A percentile compares a stretch with the other conserved stretches of the same genome.
phyloP scores from a whole-genome alignment of 1,140 invertebrate species.

The Anastrepha obliqua region DNA sequence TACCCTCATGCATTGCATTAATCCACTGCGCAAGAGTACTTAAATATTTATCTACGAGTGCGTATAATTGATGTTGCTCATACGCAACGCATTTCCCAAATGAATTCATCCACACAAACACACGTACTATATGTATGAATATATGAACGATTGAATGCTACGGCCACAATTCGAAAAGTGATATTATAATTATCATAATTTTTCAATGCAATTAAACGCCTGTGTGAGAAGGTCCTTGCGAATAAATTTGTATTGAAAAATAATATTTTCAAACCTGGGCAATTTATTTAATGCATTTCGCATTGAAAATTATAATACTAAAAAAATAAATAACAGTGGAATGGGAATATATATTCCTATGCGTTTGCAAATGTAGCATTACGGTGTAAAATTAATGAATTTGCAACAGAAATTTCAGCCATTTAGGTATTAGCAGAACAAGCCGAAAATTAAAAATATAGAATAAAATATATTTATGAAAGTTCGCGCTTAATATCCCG shows the following conservation, averaged over 20 bases:
- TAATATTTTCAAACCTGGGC: not conserved
- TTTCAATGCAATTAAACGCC: not conserved
- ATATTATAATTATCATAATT: not conserved
- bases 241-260: not conserved
- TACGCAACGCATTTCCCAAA: not conserved
- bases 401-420: too few species aligned
- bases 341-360: too few species aligned
- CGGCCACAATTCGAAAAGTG: not conserved
- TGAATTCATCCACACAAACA: too few species aligned
- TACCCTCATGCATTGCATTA: not conserved
- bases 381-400: too few species aligned
- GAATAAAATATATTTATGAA: too few species aligned
- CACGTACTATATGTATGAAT: not conserved
- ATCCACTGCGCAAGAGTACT: not conserved
- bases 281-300: too few species aligned
- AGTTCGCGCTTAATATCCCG: too few species aligned
- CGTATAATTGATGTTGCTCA: constrained; percentile 11
- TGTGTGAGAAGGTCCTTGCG: not conserved
- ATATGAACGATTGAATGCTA: not conserved
- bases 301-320: too few species aligned
- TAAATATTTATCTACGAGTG: constrained; percentile 3
- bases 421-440: too few species aligned
- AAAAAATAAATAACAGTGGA: too few species aligned
- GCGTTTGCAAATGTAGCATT: too few species aligned
- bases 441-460: too few species aligned